phyloP scores from a whole-genome alignment of 92 coral and sea anemone species.

The Epizoanthus fatuus region DNA sequence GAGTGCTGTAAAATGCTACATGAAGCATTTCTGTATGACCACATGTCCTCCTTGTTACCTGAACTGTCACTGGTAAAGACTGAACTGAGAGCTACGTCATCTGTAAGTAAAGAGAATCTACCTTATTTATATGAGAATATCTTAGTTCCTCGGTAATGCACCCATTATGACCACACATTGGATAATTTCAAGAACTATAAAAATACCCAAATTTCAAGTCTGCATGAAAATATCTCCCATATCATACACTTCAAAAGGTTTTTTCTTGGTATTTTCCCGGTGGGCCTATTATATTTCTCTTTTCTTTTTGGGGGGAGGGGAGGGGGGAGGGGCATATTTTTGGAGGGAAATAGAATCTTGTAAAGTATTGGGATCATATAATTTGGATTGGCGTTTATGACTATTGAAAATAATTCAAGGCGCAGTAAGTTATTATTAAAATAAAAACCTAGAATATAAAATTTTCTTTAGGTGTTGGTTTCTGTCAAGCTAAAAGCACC shows the following conservation, averaged over 20 bases:
- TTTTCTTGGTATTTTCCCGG: too few species aligned
- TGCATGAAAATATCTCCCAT: too few species aligned
- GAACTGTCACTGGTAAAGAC: constrained; percentile 1
- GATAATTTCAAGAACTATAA: background rate
- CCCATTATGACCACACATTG: background rate
- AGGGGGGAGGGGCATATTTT: too few species aligned
- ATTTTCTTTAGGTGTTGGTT: background rate
- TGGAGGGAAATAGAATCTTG: too few species aligned
- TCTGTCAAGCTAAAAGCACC: background rate
- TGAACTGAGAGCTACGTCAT: background rate
- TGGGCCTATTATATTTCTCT: too few species aligned
- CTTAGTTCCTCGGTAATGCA: background rate
- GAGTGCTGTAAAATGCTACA: constrained; percentile 50
- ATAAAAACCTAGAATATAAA: background rate
- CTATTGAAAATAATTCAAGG: background rate
- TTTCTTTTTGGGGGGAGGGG: too few species aligned
- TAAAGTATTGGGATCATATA: background rate
- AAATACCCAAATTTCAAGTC: too few species aligned
- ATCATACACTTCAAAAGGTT: too few species aligned
- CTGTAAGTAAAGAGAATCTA: background rate
- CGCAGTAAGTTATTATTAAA: background rate
- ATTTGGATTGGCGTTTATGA: background rate
- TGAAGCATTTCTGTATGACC: constrained; percentile 49
- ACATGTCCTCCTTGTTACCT: constrained; percentile 27
- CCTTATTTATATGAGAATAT: background rate